A percentile compares a stretch with the other conserved stretches of the same genome.
phyloP scores from a whole-genome alignment of 2,113 vertebrate genomes.

The Saccopteryx leptura region DNA sequence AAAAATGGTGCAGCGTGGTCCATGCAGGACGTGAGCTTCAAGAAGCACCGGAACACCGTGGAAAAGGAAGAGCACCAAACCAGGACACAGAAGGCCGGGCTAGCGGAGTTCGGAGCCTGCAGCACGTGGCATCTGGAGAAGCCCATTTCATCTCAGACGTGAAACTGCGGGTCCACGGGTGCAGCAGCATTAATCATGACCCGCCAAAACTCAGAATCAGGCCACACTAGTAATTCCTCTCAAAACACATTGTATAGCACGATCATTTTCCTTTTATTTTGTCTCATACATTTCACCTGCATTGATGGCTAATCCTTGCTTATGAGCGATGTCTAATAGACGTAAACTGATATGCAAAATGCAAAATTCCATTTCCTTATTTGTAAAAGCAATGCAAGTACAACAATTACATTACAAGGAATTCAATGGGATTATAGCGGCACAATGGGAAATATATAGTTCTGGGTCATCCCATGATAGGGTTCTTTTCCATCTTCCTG shows the following conservation, averaged over 20 bases:
- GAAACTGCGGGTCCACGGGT: no score
- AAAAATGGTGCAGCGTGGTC: background rate
- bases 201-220: background rate
- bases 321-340: background rate
- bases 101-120: background rate
- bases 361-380: background rate
- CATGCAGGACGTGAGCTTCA: background rate
- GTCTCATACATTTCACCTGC: background rate
- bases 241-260: background rate
- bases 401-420: background rate
- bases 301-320: background rate
- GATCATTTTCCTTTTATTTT: background rate
- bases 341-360: background rate
- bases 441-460: background rate
- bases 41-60: background rate
- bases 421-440: background rate
- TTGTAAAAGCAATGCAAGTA: background rate
- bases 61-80: accelerated
- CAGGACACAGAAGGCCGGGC: accelerated
- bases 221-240: background rate
- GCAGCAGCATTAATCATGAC: accelerated
- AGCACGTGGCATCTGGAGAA: background rate
- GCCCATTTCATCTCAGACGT: background rate
- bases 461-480: background rate
- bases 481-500: background rate